phyloP scores from a whole-genome alignment of 2,113 vertebrate genomes.

The Actinemys pallida region DNA sequence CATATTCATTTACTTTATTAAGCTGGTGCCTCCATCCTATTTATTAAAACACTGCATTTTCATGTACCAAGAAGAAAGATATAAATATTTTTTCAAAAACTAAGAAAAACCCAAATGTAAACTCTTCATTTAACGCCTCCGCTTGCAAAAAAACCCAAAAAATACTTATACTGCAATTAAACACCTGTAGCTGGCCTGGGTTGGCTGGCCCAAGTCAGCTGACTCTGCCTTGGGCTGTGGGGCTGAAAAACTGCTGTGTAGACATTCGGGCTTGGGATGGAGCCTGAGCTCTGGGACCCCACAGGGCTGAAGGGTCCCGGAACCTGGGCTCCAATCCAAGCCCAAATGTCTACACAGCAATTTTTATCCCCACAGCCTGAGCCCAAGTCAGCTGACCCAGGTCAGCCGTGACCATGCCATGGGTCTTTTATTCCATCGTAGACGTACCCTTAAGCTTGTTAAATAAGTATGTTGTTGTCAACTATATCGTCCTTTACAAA shows the following conservation, averaged over 20 bases:
- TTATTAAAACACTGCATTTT: neutral
- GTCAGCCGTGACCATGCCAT: too few species aligned
- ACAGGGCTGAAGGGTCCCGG: too few species aligned
- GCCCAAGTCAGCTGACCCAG: too few species aligned
- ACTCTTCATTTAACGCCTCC: neutral
- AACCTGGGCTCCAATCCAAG: too few species aligned
- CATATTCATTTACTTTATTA: neutral
- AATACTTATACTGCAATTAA: neutral
- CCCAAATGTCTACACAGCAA: too few species aligned
- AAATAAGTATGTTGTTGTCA: neutral
- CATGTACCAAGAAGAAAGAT: neutral
- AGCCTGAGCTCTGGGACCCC: too few species aligned
- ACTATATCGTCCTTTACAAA: neutral
- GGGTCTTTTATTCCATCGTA: too few species aligned
- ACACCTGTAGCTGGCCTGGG: neutral
- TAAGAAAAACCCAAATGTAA: slow-evolving; percentile 12
- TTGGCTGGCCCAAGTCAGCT: neutral
- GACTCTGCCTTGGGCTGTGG: neutral
- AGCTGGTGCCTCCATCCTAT: neutral
- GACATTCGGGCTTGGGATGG: too few species aligned
- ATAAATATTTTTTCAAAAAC: neutral
- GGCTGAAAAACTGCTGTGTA: too few species aligned
- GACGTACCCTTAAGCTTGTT: neutral
- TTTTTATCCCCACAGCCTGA: too few species aligned
- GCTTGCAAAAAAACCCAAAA: neutral